Percentiles rank a stretch among this genome's conserved stretches.
These are phyloP conservation scores for Muscicapa comitata DNA, from an alignment of 2,797 vertebrate genomes.

Conservation along the genomic window DNA sequence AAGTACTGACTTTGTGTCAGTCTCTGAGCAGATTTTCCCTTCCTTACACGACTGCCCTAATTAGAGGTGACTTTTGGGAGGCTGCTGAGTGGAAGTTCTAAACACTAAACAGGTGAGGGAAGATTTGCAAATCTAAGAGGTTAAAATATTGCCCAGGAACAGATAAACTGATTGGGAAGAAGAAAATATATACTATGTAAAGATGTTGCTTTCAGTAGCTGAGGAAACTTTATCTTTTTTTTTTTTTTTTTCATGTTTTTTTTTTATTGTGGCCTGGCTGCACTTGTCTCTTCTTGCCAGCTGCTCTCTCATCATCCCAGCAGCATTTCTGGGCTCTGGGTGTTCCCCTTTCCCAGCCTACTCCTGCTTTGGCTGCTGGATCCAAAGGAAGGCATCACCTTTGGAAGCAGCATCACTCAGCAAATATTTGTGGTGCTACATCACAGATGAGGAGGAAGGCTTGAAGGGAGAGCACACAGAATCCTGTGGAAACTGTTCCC, in stretches of 20 bases:
- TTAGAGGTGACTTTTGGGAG: slow-evolving; percentile 33
- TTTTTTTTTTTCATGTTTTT: not conserved
- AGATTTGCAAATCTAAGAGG: not conserved
- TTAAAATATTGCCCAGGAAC: slow-evolving; percentile 27
- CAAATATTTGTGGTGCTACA: not conserved
- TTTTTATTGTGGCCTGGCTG: not conserved
- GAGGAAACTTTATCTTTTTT: not conserved
- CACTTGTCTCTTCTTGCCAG: not conserved
- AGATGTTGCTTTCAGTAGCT: not conserved
- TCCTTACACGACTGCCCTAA: not conserved
- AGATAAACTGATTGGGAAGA: not conserved
- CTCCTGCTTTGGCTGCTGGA: not conserved
- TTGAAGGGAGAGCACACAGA: not conserved
- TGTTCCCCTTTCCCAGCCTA: not conserved
- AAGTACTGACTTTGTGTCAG: slow-evolving; percentile 33
- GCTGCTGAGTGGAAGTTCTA: not conserved
- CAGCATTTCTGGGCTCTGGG: not conserved
- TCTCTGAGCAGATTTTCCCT: slow-evolving; percentile 54
- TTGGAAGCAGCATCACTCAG: not conserved
- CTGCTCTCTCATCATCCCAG: not conserved
- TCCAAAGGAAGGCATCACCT: not conserved
- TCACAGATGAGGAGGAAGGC: not conserved
- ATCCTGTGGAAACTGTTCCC: not conserved
- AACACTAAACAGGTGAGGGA: not conserved
- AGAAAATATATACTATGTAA: not conserved